phyloP scores from a whole-genome alignment of 2,113 vertebrate species.

The Apistogramma diplotaenia region DNA sequence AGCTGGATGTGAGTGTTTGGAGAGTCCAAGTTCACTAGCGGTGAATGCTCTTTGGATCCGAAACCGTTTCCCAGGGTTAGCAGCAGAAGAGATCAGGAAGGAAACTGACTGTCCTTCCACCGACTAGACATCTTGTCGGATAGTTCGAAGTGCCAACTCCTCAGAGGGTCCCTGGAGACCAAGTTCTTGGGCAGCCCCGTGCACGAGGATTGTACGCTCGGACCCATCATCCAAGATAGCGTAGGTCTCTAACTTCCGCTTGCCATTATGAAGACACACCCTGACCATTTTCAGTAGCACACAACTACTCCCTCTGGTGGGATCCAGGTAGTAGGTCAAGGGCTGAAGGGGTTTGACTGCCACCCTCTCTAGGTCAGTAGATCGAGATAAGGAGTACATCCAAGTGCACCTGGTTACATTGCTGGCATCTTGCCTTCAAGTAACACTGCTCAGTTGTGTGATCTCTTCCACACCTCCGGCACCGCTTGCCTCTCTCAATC shows the following conservation, averaged over 20 bases:
- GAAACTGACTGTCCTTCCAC: not conserved
- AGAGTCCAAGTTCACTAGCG: not conserved
- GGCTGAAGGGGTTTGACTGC: not conserved
- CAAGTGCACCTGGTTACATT: not conserved
- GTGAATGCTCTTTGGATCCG: fast-evolving
- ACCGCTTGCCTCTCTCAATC: fast-evolving
- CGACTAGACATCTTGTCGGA: fast-evolving
- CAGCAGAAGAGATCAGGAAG: not conserved
- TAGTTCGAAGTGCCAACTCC: not conserved
- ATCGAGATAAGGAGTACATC: fast-evolving
- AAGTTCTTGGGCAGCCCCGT: not conserved
- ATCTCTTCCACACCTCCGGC: not conserved
- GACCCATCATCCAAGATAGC: not conserved
- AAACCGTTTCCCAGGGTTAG: not conserved
- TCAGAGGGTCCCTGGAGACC: not conserved
- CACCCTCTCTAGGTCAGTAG: not conserved
- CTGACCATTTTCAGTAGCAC: not conserved
- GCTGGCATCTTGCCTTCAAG: not conserved
- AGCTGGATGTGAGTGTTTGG: not conserved
- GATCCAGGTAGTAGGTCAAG: fast-evolving
- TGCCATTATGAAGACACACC: not conserved
- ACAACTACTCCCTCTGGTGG: not conserved
- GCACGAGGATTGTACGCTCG: not conserved
- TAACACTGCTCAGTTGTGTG: not conserved
- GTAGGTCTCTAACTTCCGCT: not conserved